These are phyloP conservation scores for Phylloscopus collybita DNA, from an alignment of 2,797 vertebrate species.

Conservation along the genomic window DNA sequence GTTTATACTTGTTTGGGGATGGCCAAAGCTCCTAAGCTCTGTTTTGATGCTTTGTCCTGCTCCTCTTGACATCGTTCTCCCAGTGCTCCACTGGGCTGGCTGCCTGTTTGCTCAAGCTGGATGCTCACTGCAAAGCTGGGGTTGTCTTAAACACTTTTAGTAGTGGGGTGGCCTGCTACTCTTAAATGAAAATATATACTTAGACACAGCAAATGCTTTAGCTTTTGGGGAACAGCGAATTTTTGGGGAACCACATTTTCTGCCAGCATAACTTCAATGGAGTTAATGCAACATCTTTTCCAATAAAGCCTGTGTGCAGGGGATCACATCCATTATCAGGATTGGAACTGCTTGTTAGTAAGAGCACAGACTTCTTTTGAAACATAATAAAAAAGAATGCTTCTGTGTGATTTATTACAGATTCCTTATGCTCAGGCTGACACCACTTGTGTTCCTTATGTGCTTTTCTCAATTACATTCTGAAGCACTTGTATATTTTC, in stretches of 20 bases:
- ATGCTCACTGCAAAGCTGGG: neutral
- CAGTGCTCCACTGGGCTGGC: neutral
- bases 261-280: neutral
- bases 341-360: neutral
- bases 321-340: neutral
- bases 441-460: neutral
- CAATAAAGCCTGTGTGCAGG: neutral
- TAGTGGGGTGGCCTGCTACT: accelerated
- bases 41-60: neutral
- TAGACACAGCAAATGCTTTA: neutral
- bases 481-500: neutral
- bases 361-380: neutral
- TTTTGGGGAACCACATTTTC: neutral
- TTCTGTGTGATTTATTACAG: neutral
- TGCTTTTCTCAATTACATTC: neutral
- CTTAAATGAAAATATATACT: neutral
- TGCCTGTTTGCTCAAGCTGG: neutral
- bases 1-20: neutral
- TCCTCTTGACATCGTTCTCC: neutral
- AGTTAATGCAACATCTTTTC: neutral
- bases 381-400: neutral
- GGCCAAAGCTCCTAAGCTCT: neutral
- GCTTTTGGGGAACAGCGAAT: neutral
- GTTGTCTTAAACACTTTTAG: neutral
- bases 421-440: neutral